These are phyloP conservation scores for Seriola dumerili DNA, from an alignment of 2,113 vertebrate species.

Conservation along the genomic window DNA sequence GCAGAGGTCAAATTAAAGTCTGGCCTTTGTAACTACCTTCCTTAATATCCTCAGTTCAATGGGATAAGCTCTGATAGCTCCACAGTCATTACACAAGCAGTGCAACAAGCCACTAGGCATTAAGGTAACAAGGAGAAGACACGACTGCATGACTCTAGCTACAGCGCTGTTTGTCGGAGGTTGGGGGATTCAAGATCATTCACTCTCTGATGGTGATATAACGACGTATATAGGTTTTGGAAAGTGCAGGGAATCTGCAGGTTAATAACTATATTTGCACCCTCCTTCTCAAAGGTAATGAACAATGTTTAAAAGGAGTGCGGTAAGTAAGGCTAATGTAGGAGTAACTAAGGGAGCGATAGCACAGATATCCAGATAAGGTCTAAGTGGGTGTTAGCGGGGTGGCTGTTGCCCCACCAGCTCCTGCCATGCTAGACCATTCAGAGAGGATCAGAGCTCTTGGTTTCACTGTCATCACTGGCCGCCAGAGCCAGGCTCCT, in stretches of 20 bases:
- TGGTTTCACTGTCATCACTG: constrained; percentile 67
- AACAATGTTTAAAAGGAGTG: constrained; percentile 57
- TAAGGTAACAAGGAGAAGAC: constrained; percentile 43
- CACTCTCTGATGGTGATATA: neutral
- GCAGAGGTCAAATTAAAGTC: constrained; percentile 91
- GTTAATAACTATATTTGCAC: constrained; percentile 55
- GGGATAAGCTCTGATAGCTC: constrained; percentile 79
- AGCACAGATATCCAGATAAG: constrained; percentile 84
- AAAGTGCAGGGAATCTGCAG: constrained; percentile 41
- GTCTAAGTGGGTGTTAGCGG: constrained; percentile 75
- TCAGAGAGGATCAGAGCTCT: constrained; percentile 54
- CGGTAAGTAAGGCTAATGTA: constrained; percentile 81
- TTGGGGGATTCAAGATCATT: constrained; percentile 34
- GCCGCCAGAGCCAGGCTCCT: constrained; percentile 51
- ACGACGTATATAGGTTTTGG: neutral
- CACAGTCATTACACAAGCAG: constrained; percentile 65
- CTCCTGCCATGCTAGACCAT: constrained; percentile 47
- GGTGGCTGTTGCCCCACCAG: constrained; percentile 60
- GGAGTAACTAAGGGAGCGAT: constrained; percentile 82
- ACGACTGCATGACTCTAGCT: neutral
- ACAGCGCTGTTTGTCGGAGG: constrained; percentile 2
- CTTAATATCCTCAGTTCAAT: constrained; percentile 88
- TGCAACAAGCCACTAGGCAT: constrained; percentile 63
- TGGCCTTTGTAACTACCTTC: constrained; percentile 89
- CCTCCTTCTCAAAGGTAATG: constrained; percentile 51